These are phyloP conservation scores for Misgurnus mizolepis DNA, from an alignment of 2,113 vertebrate genomes.

Conservation along the genomic window DNA sequence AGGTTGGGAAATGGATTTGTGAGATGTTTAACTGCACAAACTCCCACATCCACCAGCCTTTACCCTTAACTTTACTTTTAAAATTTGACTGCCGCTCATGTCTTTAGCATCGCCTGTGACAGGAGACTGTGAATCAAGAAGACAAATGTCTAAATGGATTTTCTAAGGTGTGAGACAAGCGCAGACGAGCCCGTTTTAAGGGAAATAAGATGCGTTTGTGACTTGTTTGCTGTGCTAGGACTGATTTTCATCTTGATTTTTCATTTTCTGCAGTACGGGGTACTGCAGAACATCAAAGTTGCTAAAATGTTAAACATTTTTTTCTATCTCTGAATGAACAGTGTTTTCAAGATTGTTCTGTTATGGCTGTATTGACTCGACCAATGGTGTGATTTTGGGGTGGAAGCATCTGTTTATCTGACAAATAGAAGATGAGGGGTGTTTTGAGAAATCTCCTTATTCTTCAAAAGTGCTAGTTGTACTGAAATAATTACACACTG, in stretches of 20 bases:
- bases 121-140: slow-evolving; percentile 22
- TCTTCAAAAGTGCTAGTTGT: too few relatives aligned
- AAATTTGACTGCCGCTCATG: slow-evolving; percentile 5
- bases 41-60: slow-evolving; percentile 12
- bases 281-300: too few relatives aligned
- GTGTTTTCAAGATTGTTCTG: too few relatives aligned
- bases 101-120: slow-evolving; percentile 11
- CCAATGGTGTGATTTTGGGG: too few relatives aligned
- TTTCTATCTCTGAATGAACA: too few relatives aligned
- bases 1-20: slow-evolving; percentile 7
- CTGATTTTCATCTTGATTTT: background rate
- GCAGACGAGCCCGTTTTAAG: background rate
- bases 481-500: background rate
- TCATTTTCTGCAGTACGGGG: too few relatives aligned
- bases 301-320: too few relatives aligned
- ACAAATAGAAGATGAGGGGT: too few relatives aligned
- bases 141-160: slow-evolving; percentile 3
- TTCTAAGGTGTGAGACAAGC: background rate
- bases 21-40: slow-evolving; percentile 5
- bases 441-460: too few relatives aligned
- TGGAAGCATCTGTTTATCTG: too few relatives aligned
- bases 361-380: too few relatives aligned
- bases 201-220: slow-evolving; percentile 20
- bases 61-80: background rate
- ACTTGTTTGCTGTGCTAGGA: slow-evolving; percentile 19